Evolutionary conservation across 2,113 vertebrate genomes (phyloP), one percentile per base, ranked within the genome.

Genomic region (Polypterus bichir): DNA sequence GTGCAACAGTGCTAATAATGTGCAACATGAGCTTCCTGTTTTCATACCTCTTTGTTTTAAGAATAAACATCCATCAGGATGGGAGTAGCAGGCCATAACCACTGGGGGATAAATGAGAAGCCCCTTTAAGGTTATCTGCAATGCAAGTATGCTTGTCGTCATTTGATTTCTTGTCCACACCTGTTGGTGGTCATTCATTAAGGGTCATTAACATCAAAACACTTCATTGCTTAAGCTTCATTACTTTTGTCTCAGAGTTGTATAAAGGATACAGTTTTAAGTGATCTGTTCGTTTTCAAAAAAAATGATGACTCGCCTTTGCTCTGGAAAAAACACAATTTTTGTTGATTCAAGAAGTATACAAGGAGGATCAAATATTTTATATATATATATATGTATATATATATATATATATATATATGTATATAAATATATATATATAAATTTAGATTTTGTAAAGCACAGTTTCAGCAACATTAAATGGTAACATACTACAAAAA

Each of bases 81-180:
- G 60, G 60, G 60, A 52, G 52, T 54, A 49, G 54, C 53, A 44
- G 6, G 52, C 10, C 9, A 44, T 49, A 48, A 7, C 45, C 59
- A 48, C 6, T 45, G 9, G 52, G n/a, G 10, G 54, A 46, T 10
- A 6, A 10, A 54, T 47, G n/a, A 46, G n/a, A 54, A 54, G 49
- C 47, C 46, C 27, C 54, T 44, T 48, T 56, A 49, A 62, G 56
- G 11, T 54, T 56, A 66, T 45, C 54, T 45, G 46, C 9, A 9
- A 7, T 6, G 65, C 46, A 49, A 49, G 55, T 44, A 9, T 48
- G 9, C 44, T 44, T 57, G 10, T 47, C 5, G 54, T 47, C 48
- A 49, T 58, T 49, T 60, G 64, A 58, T 66, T 66, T 66, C 56
- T 57, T 62, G 56, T 55, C 53, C 10, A 8, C 60, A 66, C 60